Evolutionary conservation across 2,797 vertebrate genomes (phyloP).

Genomic region (Amphiprion clarkii): DNA sequence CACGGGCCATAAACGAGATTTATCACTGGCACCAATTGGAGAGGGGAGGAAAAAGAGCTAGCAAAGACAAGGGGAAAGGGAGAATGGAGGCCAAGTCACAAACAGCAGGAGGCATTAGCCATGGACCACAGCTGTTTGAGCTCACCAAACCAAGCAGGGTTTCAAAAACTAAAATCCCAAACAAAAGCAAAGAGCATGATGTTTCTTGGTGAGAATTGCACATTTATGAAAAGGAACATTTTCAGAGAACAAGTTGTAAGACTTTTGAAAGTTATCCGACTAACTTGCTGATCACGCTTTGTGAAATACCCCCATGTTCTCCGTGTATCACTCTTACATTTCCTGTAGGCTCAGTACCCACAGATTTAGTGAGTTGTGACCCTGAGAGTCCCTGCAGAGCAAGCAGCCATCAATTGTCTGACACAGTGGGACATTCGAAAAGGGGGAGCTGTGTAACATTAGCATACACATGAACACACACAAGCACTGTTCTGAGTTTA

Average conservation of each 20-base stretch:
- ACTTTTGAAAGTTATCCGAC: constrained; percentile 2
- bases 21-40: constrained; percentile 77
- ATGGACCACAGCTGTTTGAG: constrained; percentile 35
- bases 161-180: constrained; percentile 12
- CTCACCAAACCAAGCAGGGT: constrained; percentile 17
- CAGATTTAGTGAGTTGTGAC: constrained; percentile 53
- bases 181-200: not conserved
- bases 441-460: constrained; percentile 24
- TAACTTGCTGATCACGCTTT: constrained; percentile 26
- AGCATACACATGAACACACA: constrained; percentile 30
- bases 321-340: constrained; percentile 22
- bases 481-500: constrained; percentile 6
- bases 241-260: not conserved
- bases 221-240: not conserved
- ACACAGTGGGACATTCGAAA: constrained; percentile 29
- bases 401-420: constrained; percentile 49
- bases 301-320: constrained; percentile 20
- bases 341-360: constrained; percentile 51
- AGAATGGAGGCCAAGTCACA: constrained; percentile 57
- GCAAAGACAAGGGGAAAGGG: constrained; percentile 43
- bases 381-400: constrained; percentile 48
- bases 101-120: constrained; percentile 50
- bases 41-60: constrained; percentile 45
- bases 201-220: not conserved
- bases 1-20: constrained; percentile 81